Evolutionary conservation across 1,140 invertebrate species (phyloP), one percentile per base, ranked within the genome.

Genomic region (Mya arenaria): DNA sequence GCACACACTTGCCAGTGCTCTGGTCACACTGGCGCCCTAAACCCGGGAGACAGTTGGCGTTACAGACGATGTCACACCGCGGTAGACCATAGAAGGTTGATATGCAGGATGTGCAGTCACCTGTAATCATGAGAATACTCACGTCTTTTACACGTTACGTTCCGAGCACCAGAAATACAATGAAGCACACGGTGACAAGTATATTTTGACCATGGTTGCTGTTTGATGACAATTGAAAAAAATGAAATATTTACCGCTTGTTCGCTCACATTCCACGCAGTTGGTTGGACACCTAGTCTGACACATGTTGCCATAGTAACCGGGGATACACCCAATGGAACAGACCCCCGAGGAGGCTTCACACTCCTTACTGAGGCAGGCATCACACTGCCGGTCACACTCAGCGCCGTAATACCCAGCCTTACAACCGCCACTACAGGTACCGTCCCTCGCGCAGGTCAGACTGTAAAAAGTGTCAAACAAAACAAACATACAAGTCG

Each of bases 371-470:
- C 56, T 60, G 6, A 79, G 13, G 52, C 77, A 79, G 23, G 30
- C 69, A 1, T 28, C 30, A 41, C 77, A 79, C 15, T 32, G 1
- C 25, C 69, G 8, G 23, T 69, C 65, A 44, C 77, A 79, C 30
- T 23, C 66, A 0, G n/a, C 0, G 0, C 77, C 77, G 23, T 68
- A 79, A 15, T 48, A 4, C 1, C 77, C 77, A 30, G 44, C 19
- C 5, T 55, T 60, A 32, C 77, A 79, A 25, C 77, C 77, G 60
- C 58, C 30, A 0, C 36, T 39, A 44, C 77, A 79, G 1, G 28
- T 65, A 1, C 77, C 77, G 56, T 79, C 77, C n/a, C 55, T 13
- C 1, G 34, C 23, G 25, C 77, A 79, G 10, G 34, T 8, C 3
- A 32, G 60, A 13, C 77, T 79, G 17, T 30, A 65, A 30, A 8